Base-by-base conservation (phyloP, 2,113 vertebrate genomes). In the Ophthalmolycus amberensis region DNA sequence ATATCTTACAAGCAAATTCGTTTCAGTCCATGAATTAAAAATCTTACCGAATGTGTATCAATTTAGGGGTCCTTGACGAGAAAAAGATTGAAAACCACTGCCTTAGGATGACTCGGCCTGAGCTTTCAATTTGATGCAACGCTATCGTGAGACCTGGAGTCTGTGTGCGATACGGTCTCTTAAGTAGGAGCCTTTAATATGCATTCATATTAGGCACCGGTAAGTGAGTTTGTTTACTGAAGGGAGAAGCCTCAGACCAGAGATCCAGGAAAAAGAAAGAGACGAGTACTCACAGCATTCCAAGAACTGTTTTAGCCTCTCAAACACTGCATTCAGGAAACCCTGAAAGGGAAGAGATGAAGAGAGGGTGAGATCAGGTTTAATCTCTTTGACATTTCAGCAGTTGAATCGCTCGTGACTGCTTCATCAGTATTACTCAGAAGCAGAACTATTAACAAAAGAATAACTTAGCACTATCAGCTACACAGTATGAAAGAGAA, bases 271-370 rank as follows among this genome's bases (percentile, higher is more conserved):
- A n/a, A 48, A 65, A 72, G 65, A 82, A 76, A 76, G 44, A 88
- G 54, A 86, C 40, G 44, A 72, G 83, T 89, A 99, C 98, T 99
- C 94, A 99, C 98, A 96, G 85, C 97, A 98, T 85, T 98, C 96
- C 88, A 99, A 91, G 94, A 99, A 99, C 85, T 98, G 98, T 90
- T 96, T 97, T 54, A 99, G 91, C 34, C 97, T 96, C 84, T 97
- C 97, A 95, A 99, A 99, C 69, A 97, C 93, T 0, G 97, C 95
- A 91, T 97, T 95, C 82, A 99, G 95, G 94, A 99, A 99, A 58
- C 95, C 95, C 98, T 99, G 88, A 82, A 92, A 91, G 84, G 71
- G 25, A 85, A 60, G 48, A 85, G 56, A 84, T 68, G 75, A 80
- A 63, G 65, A 83, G 70, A 80, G 75, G 69, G 73, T 75, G 71